These are phyloP conservation scores for Ibycter americanus DNA, from an alignment of 2,797 vertebrate genomes.

Conservation along the genomic window DNA sequence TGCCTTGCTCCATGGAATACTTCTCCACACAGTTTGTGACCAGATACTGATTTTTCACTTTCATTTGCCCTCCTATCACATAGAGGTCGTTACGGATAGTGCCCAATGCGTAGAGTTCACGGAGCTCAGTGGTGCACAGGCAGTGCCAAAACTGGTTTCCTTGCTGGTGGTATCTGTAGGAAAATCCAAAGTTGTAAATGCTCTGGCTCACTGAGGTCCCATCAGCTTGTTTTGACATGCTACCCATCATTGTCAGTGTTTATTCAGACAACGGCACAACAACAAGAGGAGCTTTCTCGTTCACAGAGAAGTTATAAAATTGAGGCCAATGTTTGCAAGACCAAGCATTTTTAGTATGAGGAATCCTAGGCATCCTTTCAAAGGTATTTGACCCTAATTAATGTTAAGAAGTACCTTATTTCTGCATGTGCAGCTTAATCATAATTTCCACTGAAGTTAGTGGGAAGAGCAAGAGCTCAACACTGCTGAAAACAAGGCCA, in stretches of 20 bases:
- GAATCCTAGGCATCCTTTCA: not conserved
- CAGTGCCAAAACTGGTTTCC: slow-evolving; percentile 92
- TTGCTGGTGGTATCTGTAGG: slow-evolving; percentile 86
- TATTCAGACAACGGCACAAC: not conserved
- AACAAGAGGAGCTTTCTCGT: not conserved
- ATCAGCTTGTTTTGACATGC: not conserved
- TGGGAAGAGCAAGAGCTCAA: not conserved
- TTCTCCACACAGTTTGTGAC: slow-evolving; percentile 93
- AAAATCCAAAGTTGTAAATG: slow-evolving; percentile 20
- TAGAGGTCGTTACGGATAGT: slow-evolving; percentile 86
- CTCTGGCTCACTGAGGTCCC: not conserved
- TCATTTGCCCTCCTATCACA: slow-evolving; percentile 94
- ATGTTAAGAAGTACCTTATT: not conserved
- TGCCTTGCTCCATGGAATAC: slow-evolving; percentile 86
- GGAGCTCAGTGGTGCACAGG: slow-evolving; percentile 87
- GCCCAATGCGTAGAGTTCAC: slow-evolving; percentile 90
- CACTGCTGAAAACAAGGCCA: not conserved
- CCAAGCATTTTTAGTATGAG: not conserved
- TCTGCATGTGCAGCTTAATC: not conserved
- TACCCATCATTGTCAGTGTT: not conserved
- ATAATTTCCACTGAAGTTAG: not conserved
- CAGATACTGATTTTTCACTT: slow-evolving; percentile 89
- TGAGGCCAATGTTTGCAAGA: not conserved
- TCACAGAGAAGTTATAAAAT: not conserved
- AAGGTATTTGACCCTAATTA: not conserved